Evolutionary conservation across 2,113 vertebrate genomes (phyloP).

Genomic region (Heterocephalus glaber): DNA sequence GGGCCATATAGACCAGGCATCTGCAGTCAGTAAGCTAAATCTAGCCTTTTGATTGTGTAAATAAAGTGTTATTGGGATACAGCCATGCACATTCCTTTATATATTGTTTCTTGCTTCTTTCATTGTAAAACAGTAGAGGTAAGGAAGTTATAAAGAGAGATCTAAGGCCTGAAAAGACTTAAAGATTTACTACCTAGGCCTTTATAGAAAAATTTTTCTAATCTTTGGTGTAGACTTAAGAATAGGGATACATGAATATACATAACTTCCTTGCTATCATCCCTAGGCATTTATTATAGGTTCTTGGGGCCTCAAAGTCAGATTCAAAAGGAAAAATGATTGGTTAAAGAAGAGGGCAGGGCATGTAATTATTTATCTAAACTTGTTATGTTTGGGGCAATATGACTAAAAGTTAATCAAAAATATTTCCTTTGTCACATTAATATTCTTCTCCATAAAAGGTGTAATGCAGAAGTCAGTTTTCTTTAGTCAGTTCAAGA

Average conservation of each 20-base stretch:
- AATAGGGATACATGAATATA: background rate
- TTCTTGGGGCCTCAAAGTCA: background rate
- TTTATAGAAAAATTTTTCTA: background rate
- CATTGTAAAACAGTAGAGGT: background rate
- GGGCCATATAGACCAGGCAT: background rate
- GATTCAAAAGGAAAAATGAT: background rate
- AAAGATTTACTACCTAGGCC: background rate
- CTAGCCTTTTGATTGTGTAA: background rate
- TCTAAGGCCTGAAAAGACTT: background rate
- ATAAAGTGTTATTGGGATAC: conserved; percentile 36
- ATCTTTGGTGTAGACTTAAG: background rate
- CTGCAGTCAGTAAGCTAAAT: background rate
- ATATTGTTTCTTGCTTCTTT: background rate
- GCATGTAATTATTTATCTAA: conserved; percentile 27
- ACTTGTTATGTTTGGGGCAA: background rate
- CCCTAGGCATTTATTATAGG: background rate
- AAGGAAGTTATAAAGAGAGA: background rate
- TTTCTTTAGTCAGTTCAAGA: background rate
- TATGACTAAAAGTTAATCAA: conserved; percentile 10
- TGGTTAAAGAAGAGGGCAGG: background rate
- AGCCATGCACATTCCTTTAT: background rate
- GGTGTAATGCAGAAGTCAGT: background rate
- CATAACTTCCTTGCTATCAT: background rate
- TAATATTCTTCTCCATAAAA: background rate
- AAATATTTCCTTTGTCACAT: background rate